Conservation (phyloP, 2,797 vertebrate species). For the Neomorphus geoffroyi region DNA sequence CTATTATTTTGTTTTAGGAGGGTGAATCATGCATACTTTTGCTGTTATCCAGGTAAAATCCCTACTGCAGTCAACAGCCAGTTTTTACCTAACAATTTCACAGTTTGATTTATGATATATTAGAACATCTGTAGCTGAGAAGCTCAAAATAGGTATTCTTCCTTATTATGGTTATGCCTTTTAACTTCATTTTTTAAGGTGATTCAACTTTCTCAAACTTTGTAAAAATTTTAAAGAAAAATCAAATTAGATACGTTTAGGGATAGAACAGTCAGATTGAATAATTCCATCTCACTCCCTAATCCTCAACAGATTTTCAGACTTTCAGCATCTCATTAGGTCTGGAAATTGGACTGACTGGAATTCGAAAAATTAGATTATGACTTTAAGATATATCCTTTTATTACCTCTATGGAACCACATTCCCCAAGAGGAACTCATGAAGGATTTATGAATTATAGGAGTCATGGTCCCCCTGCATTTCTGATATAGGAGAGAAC, state of each 20-base stretch:
- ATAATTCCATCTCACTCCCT: not conserved
- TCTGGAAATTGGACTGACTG: constrained; percentile 20
- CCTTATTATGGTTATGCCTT: not conserved
- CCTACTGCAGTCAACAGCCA: not conserved
- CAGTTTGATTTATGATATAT: not conserved
- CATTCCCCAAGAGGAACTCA: not conserved
- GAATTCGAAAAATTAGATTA: constrained; percentile 52
- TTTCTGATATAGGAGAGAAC: not conserved
- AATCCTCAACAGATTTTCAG: constrained; percentile 57
- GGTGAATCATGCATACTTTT: not conserved
- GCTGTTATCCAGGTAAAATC: not conserved
- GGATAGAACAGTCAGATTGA: constrained; percentile 35
- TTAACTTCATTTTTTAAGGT: not conserved
- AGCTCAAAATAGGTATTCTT: not conserved
- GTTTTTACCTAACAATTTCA: not conserved
- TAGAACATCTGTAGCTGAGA: not conserved
- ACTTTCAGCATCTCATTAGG: constrained; percentile 44
- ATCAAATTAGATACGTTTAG: not conserved
- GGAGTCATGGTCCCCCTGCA: not conserved
- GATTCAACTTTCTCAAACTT: not conserved
- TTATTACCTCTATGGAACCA: constrained; percentile 7
- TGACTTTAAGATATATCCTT: constrained; percentile 43
- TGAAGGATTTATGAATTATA: constrained; percentile 12
- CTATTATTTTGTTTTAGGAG: not conserved
- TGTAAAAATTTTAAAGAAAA: constrained; percentile 10